Conservation (phyloP, 1,140 invertebrate genomes). For the Riptortus pedestris region DNA sequence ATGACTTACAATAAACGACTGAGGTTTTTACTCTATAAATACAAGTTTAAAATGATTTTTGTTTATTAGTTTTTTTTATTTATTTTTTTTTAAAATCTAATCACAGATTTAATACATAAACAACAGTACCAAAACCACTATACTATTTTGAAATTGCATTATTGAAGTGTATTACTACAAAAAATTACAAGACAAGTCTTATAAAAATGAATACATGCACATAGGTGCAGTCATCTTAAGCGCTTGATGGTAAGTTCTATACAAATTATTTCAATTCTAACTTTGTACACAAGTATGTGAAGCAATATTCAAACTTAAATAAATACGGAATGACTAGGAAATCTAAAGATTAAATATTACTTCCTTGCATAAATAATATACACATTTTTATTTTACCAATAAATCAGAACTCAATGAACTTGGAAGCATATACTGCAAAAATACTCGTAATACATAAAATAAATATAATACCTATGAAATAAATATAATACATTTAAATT, state of each 20-base stretch:
- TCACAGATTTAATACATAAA: neutral
- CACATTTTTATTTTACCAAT: too few species aligned
- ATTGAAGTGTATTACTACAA: neutral
- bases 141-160: neutral
- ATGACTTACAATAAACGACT: too few species aligned
- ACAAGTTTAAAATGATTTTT: too few species aligned
- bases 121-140: neutral
- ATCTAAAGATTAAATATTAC: neutral
- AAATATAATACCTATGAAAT: too few species aligned
- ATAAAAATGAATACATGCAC: neutral
- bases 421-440: too few species aligned
- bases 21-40: too few species aligned
- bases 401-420: too few species aligned
- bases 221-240: neutral
- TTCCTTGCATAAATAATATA: neutral
- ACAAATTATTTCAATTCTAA: neutral
- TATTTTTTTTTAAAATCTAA: neutral
- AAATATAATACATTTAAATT: too few species aligned
- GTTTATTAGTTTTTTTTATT: neutral
- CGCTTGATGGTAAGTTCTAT: neutral
- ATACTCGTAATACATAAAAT: too few species aligned
- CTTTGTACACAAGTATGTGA: too few species aligned
- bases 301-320: neutral
- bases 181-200: neutral
- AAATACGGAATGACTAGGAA: neutral